A percentile compares a stretch with the other conserved stretches of the same genome.
phyloP scores from a whole-genome alignment of 2,113 vertebrate species.

The Sinosuthora webbiana region DNA sequence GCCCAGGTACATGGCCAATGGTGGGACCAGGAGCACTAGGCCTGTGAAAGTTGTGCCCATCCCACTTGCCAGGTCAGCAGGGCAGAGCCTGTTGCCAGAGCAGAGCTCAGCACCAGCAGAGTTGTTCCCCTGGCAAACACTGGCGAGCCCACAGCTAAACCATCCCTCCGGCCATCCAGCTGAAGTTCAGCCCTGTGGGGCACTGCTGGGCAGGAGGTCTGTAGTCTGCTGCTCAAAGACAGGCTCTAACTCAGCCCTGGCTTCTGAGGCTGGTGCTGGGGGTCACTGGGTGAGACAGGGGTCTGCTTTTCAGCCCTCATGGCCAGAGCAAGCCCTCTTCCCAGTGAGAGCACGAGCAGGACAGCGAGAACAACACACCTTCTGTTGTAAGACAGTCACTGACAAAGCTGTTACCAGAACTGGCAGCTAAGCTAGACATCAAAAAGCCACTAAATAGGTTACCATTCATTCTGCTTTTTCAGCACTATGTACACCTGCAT shows the following conservation, averaged over 20 bases:
- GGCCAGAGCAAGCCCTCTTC: not conserved
- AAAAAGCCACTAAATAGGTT: not conserved
- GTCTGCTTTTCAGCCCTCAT: not conserved
- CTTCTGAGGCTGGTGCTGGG: not conserved
- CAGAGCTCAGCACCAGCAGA: accelerated
- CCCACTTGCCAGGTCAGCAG: not conserved
- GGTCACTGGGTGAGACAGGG: not conserved
- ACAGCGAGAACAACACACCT: not conserved
- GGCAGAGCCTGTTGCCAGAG: not conserved
- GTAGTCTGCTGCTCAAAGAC: not conserved
- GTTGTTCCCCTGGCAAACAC: not conserved
- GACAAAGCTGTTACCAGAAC: not conserved
- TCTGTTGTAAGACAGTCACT: not conserved
- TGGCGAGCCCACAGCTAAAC: not conserved
- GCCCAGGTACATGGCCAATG: not conserved
- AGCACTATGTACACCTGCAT: not conserved
- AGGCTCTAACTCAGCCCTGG: not conserved
- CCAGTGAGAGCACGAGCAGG: not conserved
- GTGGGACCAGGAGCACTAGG: not conserved
- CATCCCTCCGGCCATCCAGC: not conserved
- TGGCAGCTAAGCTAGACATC: not conserved
- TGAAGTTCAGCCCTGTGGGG: not conserved
- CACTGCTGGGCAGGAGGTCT: not conserved
- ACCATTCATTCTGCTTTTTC: not conserved
- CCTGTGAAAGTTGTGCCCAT: not conserved